A percentile compares a stretch with the other conserved stretches of the same genome.
phyloP scores from a whole-genome alignment of 2,888 invertebrate genomes.

The Balanococcus diminutus region DNA sequence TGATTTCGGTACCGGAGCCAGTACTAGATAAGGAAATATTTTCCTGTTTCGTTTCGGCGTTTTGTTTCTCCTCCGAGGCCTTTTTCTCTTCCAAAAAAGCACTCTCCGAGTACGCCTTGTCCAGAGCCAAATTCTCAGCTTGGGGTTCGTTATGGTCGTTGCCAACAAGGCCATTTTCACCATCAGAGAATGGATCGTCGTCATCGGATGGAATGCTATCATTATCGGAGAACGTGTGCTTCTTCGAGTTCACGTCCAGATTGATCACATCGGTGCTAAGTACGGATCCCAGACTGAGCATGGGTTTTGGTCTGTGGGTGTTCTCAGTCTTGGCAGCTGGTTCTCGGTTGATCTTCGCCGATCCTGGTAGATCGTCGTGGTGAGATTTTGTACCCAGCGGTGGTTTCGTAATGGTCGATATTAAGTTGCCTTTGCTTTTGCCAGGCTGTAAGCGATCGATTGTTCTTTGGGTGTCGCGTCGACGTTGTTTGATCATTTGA shows the following conservation, averaged over 20 bases:
- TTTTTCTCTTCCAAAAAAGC: conserved; percentile 57
- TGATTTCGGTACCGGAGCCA: background rate
- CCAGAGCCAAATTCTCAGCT: conserved; percentile 45
- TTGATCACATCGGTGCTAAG: conserved; percentile 74
- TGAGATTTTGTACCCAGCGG: conserved; percentile 43
- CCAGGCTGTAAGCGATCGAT: conserved; percentile 85
- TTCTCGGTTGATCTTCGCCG: conserved; percentile 51
- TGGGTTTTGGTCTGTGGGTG: conserved; percentile 71
- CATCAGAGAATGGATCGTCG: conserved; percentile 58
- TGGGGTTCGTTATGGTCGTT: conserved; percentile 57
- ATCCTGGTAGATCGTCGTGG: conserved; percentile 57
- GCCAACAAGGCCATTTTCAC: conserved; percentile 58
- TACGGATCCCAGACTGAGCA: conserved; percentile 83
- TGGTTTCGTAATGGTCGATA: conserved; percentile 67
- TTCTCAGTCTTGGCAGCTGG: conserved; percentile 53
- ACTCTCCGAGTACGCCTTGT: conserved; percentile 28
- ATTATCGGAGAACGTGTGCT: conserved; percentile 69
- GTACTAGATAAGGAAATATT: background rate
- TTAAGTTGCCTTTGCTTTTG: conserved; percentile 83
- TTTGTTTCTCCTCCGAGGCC: conserved; percentile 58
- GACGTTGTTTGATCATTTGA: conserved; percentile 63
- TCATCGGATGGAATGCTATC: conserved; percentile 59
- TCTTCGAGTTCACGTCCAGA: conserved; percentile 62
- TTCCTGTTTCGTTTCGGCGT: conserved; percentile 57
- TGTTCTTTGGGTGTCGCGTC: conserved; percentile 77